A percentile compares a stretch with the other conserved stretches of the same genome.
phyloP scores from a whole-genome alignment of 37 sponge, comb jelly and placozoan species.

The Aplysina aerophoba region DNA sequence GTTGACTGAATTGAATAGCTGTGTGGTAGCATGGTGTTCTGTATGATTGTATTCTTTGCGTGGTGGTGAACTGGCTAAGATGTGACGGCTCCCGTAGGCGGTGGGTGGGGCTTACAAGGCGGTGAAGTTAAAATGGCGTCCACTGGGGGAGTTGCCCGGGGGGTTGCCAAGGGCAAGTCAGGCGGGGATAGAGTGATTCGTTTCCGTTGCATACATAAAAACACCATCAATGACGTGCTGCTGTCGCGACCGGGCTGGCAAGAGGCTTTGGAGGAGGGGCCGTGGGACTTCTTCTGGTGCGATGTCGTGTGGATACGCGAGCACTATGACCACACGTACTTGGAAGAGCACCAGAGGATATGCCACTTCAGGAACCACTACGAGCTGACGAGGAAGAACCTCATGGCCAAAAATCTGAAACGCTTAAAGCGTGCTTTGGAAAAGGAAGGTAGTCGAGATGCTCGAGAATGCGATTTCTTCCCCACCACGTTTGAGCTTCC shows the following conservation, averaged over 20 bases:
- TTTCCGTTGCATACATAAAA: slow-evolving; percentile 85
- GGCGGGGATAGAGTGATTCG: slow-evolving; percentile 54
- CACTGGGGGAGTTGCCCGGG: neutral
- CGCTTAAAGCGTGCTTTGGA: slow-evolving; percentile 82
- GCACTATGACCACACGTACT: slow-evolving; percentile 92
- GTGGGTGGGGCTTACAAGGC: neutral
- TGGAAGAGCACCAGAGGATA: slow-evolving; percentile 95
- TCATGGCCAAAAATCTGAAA: slow-evolving; percentile 97
- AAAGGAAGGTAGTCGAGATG: slow-evolving; percentile 81
- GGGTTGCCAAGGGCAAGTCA: neutral
- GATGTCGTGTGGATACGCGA: slow-evolving; percentile 98
- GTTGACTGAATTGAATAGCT: neutral
- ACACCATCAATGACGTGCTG: slow-evolving; percentile 93
- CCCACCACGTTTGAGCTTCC: slow-evolving; percentile 98
- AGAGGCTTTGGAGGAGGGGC: slow-evolving; percentile 86
- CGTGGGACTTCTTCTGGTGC: slow-evolving; percentile 99
- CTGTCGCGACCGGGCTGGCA: slow-evolving; percentile 87
- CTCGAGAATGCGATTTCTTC: slow-evolving; percentile 92
- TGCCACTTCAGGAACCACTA: slow-evolving; percentile 99
- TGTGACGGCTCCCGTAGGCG: neutral
- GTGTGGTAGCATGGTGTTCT: neutral
- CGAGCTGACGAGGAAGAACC: slow-evolving; percentile 95
- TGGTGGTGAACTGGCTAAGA: neutral
- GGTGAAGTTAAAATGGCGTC: slow-evolving; percentile 16
- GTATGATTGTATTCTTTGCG: neutral